Percentiles rank a stretch among this genome's conserved stretches.
Conservation (phyloP, 2,113 vertebrate genomes). For the Prolemur simus region DNA sequence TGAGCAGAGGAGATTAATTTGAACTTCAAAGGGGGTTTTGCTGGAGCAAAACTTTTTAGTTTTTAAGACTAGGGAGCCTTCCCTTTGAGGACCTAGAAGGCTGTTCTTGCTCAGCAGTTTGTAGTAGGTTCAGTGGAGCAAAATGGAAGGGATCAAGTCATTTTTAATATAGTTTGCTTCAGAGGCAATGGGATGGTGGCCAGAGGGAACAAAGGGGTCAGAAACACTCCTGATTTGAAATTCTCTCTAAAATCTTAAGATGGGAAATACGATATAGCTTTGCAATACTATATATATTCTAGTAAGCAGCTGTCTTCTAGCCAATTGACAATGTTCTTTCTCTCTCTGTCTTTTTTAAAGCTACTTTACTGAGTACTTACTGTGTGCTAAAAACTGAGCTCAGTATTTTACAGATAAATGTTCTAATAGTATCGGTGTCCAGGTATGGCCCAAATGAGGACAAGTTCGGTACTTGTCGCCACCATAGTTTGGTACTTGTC, state of each 20-base stretch:
- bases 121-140: neutral
- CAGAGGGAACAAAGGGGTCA: neutral
- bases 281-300: neutral
- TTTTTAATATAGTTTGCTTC: neutral
- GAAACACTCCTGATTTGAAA: slow-evolving; percentile 27
- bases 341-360: neutral
- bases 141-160: neutral
- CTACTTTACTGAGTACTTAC: neutral
- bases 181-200: neutral
- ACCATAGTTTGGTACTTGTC: no score
- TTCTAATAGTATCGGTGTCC: neutral
- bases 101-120: neutral
- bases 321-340: neutral
- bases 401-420: neutral
- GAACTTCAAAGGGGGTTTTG: neutral
- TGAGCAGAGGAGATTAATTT: neutral
- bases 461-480: no score
- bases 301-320: neutral
- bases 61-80: neutral
- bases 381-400: neutral
- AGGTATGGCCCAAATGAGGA: neutral
- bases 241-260: neutral
- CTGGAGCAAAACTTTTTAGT: neutral
- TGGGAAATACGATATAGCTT: neutral
- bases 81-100: neutral